Conservation (phyloP, 2,888 invertebrate species). For the Slavum lentiscoides region DNA sequence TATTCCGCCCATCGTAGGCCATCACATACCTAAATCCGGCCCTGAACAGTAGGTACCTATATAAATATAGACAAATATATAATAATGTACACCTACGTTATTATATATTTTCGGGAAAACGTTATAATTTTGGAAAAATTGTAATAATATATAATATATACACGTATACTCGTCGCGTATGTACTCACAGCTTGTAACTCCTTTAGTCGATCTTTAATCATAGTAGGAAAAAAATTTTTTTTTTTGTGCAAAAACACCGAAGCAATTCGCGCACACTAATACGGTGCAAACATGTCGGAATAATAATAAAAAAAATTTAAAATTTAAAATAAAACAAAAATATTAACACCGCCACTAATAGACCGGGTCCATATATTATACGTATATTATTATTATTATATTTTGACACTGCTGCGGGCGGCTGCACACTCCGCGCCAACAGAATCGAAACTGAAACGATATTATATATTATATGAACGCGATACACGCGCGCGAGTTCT, state of each 20-base stretch:
- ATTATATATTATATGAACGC: not conserved
- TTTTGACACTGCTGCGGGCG: slow-evolving; percentile 13
- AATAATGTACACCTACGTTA: no score
- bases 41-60: no score
- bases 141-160: not conserved
- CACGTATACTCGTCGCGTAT: no score
- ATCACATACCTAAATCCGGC: no score
- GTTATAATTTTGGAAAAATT: no score
- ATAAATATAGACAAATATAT: no score
- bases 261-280: not conserved
- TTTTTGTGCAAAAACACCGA: not conserved
- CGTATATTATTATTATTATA: not conserved
- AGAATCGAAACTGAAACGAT: slow-evolving; percentile 19
- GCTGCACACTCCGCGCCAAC: slow-evolving; percentile 13
- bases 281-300: not conserved
- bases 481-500: not conserved
- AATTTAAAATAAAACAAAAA: not conserved
- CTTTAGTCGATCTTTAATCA: slow-evolving; percentile 57
- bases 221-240: slow-evolving; percentile 29
- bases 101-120: no score
- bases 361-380: no score
- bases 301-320: not conserved
- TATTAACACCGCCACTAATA: not conserved
- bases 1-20: no score
- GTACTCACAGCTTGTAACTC: slow-evolving; percentile 56